Evolutionary conservation across 1,140 invertebrate species (phyloP).

Genomic region (Aporrectodea caliginosa): DNA sequence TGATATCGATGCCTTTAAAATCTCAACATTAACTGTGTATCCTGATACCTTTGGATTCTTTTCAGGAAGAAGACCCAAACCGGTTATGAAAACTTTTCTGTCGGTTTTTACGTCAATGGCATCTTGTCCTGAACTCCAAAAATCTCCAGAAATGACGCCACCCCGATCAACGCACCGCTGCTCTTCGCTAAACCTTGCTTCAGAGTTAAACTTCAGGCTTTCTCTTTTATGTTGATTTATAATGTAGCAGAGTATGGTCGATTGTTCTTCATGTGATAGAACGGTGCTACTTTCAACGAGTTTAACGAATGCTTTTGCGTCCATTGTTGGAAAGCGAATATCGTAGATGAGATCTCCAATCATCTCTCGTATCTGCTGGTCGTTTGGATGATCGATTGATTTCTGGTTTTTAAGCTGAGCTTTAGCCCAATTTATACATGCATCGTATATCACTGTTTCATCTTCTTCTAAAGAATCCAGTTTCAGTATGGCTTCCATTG

Average conservation of each 20-base stretch:
- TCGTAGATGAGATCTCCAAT: conserved; percentile 14
- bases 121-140: background rate
- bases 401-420: background rate
- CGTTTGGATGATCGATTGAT: background rate
- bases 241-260: conserved; percentile 6
- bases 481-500: background rate
- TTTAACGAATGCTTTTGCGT: conserved; percentile 5
- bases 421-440: conserved; percentile 15
- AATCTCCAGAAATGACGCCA: background rate
- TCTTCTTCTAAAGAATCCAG: background rate
- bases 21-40: background rate
- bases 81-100: background rate
- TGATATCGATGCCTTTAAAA: background rate
- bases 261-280: conserved; percentile 11
- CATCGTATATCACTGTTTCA: background rate
- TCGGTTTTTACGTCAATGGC: background rate
- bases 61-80: background rate
- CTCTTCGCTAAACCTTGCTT: background rate
- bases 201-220: background rate
- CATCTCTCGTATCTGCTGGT: background rate
- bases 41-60: background rate
- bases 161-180: background rate
- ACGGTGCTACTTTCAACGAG: background rate
- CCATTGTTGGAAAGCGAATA: conserved; percentile 21
- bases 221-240: background rate